A percentile compares a stretch with the other conserved stretches of the same genome.
These are phyloP conservation scores for Rhodinocichla rosea DNA, from an alignment of 2,113 vertebrate genomes.

Conservation along the genomic window DNA sequence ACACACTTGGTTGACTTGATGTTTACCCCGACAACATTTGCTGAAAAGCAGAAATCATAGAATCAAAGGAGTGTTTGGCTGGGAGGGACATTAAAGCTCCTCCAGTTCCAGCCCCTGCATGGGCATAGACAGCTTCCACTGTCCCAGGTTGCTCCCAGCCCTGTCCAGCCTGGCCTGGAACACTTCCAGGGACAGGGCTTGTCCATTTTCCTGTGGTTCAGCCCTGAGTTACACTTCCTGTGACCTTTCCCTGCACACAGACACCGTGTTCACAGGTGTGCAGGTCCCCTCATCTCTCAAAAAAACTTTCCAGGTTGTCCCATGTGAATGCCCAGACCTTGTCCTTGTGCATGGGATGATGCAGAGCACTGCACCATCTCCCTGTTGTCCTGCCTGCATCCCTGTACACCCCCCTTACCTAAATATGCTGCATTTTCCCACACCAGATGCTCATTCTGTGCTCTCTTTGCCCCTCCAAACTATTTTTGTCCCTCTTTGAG, in stretches of 20 bases:
- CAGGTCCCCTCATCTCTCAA: neutral
- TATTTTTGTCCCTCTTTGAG: neutral
- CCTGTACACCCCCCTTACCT: neutral
- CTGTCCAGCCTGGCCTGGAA: neutral
- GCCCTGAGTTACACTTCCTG: neutral
- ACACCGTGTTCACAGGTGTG: fast-evolving
- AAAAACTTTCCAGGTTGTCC: neutral
- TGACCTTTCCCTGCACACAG: neutral
- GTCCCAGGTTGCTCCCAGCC: neutral
- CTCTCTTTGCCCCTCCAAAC: neutral
- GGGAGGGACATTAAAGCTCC: neutral
- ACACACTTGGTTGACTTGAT: too few species aligned
- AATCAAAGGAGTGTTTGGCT: neutral
- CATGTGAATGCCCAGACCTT: fast-evolving
- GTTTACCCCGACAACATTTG: fast-evolving
- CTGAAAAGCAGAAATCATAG: neutral
- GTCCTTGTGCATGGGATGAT: too few species aligned
- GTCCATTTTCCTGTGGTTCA: neutral
- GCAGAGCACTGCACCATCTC: neutral
- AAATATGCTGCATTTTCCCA: neutral
- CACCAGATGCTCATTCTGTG: neutral
- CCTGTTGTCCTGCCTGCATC: neutral
- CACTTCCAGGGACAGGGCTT: neutral
- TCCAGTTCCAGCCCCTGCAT: neutral
- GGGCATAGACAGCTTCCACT: neutral